Evolutionary conservation across 1,140 invertebrate genomes (phyloP), one percentile per base, ranked within the genome.

Genomic region (Caerostris darwini): DNA sequence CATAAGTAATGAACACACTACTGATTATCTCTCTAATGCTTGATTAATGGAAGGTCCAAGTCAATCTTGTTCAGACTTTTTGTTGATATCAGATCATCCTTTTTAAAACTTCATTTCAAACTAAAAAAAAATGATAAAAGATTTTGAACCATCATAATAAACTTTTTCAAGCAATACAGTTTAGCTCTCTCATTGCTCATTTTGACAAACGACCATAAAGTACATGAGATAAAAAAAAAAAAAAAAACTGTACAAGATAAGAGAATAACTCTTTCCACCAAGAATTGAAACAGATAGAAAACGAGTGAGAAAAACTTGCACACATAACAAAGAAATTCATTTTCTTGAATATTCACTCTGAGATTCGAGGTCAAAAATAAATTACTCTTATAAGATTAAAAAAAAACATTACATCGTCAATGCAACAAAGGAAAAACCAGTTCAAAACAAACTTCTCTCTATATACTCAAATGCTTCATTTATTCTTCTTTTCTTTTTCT

Each of bases 1-100:
- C 12, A 67, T 67, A 64, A 88, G 64, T 88, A 88, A 88, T 88
- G 86, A 88, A 64, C 59, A 12, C n/a, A 14, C 19, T 17, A 64
- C 12, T 50, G 17, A 34, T 67, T 64, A 58, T n/a, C 61, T 17
- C 19, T 64, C n/a, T 64, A n/a, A 88, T 61, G 61, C n/a, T n/a
- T 14, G 50, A 50, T 34, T 54, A 88, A 88, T 53, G 86, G 61
- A 53, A 58, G 67, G 67, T 67, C 10, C 54, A 53, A 53, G 67
- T 88, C 67, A 88, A 88, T n/a, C n/a, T 88, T 88, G 67, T 88
- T 61, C 50, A 34, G 5, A 14, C 7, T 50, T n/a, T 88, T 67
- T 64, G 61, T 67, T 88, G 67, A n/a, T n/a, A n/a, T n/a, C 50
- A 67, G 19, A 58, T 67, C n/a, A 61, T 54, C 19, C 82, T 19